Evolutionary conservation across 2,797 vertebrate species (phyloP).

Genomic region (Emys orbicularis): DNA sequence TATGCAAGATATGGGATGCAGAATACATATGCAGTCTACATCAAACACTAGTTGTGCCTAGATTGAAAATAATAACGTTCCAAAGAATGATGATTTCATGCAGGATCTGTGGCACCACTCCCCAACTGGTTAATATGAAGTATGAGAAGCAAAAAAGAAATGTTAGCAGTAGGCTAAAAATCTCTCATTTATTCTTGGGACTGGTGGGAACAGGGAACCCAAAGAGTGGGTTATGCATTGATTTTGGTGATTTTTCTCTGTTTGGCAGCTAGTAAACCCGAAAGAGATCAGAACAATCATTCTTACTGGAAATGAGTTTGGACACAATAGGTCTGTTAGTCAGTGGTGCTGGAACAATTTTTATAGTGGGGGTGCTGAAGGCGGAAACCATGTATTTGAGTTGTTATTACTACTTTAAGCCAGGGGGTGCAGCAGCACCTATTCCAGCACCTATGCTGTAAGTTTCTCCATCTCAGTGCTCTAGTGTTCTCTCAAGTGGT

Average conservation of each 20-base stretch:
- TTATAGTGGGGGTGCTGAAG: too few species aligned
- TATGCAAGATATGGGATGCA: neutral
- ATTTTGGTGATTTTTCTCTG: constrained; percentile 14
- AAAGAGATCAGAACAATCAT: constrained; percentile 7
- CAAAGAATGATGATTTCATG: neutral
- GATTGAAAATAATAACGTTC: constrained; percentile 22
- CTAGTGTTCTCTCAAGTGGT: constrained; percentile 15
- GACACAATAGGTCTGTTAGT: neutral
- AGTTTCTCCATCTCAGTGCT: neutral
- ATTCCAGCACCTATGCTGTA: neutral
- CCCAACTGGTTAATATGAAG: constrained; percentile 10
- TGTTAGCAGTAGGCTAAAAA: neutral
- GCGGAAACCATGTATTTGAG: too few species aligned
- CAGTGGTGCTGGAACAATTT: too few species aligned
- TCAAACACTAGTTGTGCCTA: neutral
- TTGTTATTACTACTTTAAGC: too few species aligned
- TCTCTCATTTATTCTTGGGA: neutral
- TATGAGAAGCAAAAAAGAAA: constrained; percentile 25
- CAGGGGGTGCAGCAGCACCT: too few species aligned
- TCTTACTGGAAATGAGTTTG: neutral
- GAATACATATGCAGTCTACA: neutral
- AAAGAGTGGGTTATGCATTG: constrained; percentile 27
- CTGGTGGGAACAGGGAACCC: neutral
- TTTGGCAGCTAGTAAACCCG: constrained; percentile 21
- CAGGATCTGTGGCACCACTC: neutral